A percentile compares a stretch with the other conserved stretches of the same genome.
These are phyloP conservation scores for Drosophila willistoni DNA, from an alignment of 1,140 invertebrate genomes.

Conservation along the genomic window DNA sequence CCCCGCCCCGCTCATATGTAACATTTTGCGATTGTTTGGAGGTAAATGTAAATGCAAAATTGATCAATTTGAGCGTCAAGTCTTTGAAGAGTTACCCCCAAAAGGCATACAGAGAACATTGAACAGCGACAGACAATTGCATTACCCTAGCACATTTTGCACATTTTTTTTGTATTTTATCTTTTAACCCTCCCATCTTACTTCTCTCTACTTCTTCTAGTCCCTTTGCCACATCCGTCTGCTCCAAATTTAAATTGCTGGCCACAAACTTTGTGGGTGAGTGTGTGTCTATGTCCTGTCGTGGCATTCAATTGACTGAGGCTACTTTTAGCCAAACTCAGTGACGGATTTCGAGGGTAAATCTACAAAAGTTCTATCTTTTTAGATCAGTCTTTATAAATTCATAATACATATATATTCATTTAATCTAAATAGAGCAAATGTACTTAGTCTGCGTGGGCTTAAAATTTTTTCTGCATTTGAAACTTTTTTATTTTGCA, in stretches of 20 bases:
- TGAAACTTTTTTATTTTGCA: no score
- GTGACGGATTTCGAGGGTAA: not conserved
- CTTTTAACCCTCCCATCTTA: not conserved
- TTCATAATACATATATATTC: no score
- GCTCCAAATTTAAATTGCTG: slow-evolving; percentile 8
- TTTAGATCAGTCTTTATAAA: no score
- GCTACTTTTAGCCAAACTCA: not conserved
- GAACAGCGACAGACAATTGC: slow-evolving; percentile 1
- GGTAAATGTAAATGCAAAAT: slow-evolving; percentile 58
- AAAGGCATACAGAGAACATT: not conserved
- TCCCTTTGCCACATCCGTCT: not conserved
- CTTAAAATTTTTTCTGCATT: no score
- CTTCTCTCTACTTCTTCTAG: no score
- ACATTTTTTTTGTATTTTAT: not conserved
- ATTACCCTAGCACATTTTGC: not conserved
- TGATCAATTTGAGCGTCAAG: slow-evolving; percentile 64
- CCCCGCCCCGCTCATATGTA: slow-evolving; percentile 1
- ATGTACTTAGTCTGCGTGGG: no score
- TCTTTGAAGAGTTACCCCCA: slow-evolving; percentile 23
- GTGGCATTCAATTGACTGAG: slow-evolving; percentile 17
- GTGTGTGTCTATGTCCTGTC: not conserved
- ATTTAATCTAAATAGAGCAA: no score
- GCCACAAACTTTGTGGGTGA: not conserved
- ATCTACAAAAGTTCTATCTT: no score
- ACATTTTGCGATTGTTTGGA: slow-evolving; percentile 49